Evolutionary conservation across 2,888 invertebrate genomes (phyloP).

Genomic region (Serripes groenlandicus): DNA sequence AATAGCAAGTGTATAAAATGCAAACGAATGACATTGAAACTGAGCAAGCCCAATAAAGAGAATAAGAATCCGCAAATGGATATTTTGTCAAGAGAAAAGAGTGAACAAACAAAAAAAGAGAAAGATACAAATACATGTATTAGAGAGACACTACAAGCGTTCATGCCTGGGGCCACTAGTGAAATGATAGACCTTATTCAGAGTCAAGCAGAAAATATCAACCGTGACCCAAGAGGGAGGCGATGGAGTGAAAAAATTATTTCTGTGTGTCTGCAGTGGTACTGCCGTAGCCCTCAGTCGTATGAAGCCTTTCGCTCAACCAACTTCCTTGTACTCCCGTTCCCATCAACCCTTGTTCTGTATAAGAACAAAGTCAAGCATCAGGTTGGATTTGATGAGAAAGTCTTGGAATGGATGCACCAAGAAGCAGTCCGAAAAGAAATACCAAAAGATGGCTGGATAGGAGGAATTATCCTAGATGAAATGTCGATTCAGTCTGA

Average conservation of each 20-base stretch:
- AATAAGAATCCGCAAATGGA: too few species aligned
- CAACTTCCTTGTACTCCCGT: slow-evolving; percentile 31
- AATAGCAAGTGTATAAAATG: slow-evolving; percentile 23
- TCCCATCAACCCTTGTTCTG: slow-evolving; percentile 9
- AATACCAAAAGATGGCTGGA: slow-evolving; percentile 28
- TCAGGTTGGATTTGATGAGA: slow-evolving; percentile 30
- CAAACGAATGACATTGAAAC: slow-evolving; percentile 30
- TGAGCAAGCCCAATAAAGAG: neutral
- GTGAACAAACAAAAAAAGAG: neutral
- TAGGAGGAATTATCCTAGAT: slow-evolving; percentile 44
- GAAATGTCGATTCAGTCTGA: slow-evolving; percentile 56
- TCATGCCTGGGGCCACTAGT: slow-evolving; percentile 27
- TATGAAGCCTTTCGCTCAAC: slow-evolving; percentile 36
- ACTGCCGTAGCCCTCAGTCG: slow-evolving; percentile 26
- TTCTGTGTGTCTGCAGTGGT: slow-evolving; percentile 32
- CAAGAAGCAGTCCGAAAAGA: slow-evolving; percentile 25
- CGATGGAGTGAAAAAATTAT: slow-evolving; percentile 33
- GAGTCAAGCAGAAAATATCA: too few species aligned
- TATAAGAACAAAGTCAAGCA: slow-evolving; percentile 42
- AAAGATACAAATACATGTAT: too few species aligned
- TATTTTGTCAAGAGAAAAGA: neutral
- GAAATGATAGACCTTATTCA: too few species aligned
- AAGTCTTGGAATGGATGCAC: too few species aligned
- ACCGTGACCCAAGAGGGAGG: slow-evolving; percentile 40
- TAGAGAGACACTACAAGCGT: slow-evolving; percentile 11